Evolutionary conservation across 2,113 vertebrate genomes (phyloP).

Genomic region (Serilophus lunatus): DNA sequence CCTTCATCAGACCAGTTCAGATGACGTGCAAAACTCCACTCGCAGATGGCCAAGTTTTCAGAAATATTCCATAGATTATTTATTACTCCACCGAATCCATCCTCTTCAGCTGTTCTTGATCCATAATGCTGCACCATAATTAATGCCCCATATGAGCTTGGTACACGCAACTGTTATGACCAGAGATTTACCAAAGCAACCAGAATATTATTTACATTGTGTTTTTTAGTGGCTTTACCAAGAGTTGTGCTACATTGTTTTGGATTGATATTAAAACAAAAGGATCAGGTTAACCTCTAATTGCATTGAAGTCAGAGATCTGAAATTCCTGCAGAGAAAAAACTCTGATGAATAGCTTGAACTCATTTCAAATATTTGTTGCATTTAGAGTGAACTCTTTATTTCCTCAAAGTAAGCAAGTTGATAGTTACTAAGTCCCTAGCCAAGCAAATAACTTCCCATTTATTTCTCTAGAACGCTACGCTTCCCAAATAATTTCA

Average conservation of each 20-base stretch:
- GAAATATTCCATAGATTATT: constrained; percentile 1
- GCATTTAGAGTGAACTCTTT: not conserved
- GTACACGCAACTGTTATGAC: constrained; percentile 16
- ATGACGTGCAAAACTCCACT: not conserved
- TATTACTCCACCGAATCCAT: not conserved
- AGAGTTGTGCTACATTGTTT: not conserved
- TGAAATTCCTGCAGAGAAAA: not conserved
- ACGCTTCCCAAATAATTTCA: not conserved
- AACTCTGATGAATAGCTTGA: constrained; percentile 3
- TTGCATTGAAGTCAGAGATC: constrained; percentile 37
- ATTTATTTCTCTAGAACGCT: constrained; percentile 24
- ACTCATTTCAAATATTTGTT: constrained; percentile 52
- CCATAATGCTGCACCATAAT: not conserved
- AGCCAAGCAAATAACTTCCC: constrained; percentile 24
- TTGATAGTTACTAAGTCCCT: constrained; percentile 9
- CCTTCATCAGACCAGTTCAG: not conserved
- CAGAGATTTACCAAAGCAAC: constrained; percentile 33
- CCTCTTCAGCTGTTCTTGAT: constrained; percentile 19
- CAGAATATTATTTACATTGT: not conserved
- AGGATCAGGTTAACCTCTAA: constrained; percentile 35
- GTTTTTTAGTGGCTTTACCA: not conserved
- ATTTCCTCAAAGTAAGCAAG: constrained; percentile 53
- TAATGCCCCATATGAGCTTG: constrained; percentile 33
- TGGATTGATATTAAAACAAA: constrained; percentile 32
- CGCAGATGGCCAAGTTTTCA: not conserved